phyloP scores from a whole-genome alignment of 2,888 invertebrate genomes.

The Gymnosoma rotundatum region DNA sequence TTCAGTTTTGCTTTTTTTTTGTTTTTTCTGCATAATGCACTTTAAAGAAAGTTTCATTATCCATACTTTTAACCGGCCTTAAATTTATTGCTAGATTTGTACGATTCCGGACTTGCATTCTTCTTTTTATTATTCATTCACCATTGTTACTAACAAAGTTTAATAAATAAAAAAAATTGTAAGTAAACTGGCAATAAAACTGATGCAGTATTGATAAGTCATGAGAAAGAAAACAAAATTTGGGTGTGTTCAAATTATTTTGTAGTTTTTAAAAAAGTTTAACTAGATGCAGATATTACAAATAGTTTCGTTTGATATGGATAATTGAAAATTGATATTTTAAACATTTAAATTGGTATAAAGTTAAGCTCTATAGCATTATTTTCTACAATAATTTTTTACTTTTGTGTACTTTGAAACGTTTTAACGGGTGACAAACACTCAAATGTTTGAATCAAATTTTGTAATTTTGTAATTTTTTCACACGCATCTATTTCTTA shows the following conservation, averaged over 20 bases:
- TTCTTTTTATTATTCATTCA: conserved; percentile 32
- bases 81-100: neutral
- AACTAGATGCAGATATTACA: neutral
- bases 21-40: conserved; percentile 7
- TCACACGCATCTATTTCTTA: no score
- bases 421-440: no score
- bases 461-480: no score
- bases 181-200: conserved; percentile 31
- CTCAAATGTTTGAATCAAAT: no score
- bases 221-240: conserved; percentile 28
- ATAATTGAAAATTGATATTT: neutral
- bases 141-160: conserved; percentile 12
- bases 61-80: conserved; percentile 46
- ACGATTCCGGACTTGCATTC: neutral
- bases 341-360: neutral
- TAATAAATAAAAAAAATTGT: neutral
- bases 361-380: no score
- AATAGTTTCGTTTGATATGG: neutral
- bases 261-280: neutral
- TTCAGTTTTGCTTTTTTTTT: conserved; percentile 21
- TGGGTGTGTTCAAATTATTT: conserved; percentile 42
- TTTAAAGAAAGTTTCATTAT: conserved; percentile 38
- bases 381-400: no score
- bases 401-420: no score
- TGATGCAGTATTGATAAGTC: conserved; percentile 51